A percentile compares a stretch with the other conserved stretches of the same genome.
phyloP scores from a whole-genome alignment of 2,888 invertebrate genomes.

The Acrobasis consociella region DNA sequence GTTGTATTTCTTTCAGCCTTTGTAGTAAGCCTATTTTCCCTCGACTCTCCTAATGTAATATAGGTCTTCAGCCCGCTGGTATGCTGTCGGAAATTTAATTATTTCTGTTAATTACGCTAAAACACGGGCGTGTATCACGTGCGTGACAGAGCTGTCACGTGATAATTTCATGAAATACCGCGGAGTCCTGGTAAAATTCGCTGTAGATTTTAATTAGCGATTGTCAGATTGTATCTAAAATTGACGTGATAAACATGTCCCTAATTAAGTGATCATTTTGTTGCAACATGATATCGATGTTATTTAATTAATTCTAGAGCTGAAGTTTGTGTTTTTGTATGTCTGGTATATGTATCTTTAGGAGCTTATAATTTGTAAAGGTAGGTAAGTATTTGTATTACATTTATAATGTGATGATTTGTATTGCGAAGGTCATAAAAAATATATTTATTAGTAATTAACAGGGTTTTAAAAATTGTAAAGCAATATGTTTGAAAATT shows the following conservation, averaged over 20 bases:
- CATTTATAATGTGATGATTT: no score
- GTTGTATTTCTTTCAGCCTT: no score
- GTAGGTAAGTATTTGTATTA: not conserved
- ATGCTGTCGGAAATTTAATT: slow-evolving; percentile 14
- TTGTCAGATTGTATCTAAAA: not conserved
- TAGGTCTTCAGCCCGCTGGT: not conserved
- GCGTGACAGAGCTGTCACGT: slow-evolving; percentile 4
- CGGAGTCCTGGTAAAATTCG: not conserved
- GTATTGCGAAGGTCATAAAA: no score
- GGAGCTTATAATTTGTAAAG: no score
- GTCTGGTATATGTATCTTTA: no score
- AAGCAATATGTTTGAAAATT: no score
- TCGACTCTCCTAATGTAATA: not conserved
- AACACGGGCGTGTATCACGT: slow-evolving; percentile 11
- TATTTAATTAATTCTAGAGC: not conserved
- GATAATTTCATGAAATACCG: slow-evolving; percentile 10
- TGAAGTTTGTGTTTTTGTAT: no score
- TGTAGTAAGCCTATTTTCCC: not conserved
- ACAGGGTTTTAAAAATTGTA: no score
- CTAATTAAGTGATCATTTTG: not conserved
- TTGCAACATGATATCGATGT: not conserved
- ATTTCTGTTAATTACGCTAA: slow-evolving; percentile 17
- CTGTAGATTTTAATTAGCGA: slow-evolving; percentile 11
- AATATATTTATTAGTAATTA: no score
- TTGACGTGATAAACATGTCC: not conserved